Conservation (phyloP, 2,113 vertebrate genomes). For the Cricetomys ansorgei region DNA sequence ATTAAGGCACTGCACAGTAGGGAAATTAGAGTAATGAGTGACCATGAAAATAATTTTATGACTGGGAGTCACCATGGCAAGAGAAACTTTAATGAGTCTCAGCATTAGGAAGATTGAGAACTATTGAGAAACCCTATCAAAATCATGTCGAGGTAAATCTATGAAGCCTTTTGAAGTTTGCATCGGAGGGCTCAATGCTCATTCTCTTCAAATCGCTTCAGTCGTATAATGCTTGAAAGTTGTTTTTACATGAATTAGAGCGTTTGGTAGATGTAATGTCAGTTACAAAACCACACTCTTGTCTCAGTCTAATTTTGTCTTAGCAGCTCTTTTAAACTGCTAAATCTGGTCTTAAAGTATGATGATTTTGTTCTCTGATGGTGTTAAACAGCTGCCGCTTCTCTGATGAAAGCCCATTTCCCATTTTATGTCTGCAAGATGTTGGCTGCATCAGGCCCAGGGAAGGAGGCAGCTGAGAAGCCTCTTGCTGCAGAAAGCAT, state of each 20-base stretch:
- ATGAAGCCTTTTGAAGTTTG: conserved; percentile 58
- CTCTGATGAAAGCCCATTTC: conserved; percentile 84
- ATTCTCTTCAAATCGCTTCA: conserved; percentile 73
- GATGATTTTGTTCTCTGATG: conserved; percentile 83
- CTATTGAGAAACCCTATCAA: background rate
- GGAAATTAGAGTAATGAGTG: too few species aligned
- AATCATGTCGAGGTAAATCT: conserved; percentile 72
- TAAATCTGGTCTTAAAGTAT: conserved; percentile 84
- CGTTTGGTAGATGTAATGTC: conserved; percentile 79
- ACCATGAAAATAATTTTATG: too few species aligned
- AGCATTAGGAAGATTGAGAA: too few species aligned
- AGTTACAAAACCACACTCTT: conserved; percentile 78
- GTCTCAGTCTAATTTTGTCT: conserved; percentile 85
- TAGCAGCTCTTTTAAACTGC: conserved; percentile 84
- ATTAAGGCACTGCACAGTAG: too few species aligned
- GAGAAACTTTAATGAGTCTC: too few species aligned
- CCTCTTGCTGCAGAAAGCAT: conserved; percentile 56
- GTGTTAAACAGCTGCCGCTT: conserved; percentile 85
- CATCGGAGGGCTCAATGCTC: conserved; percentile 60
- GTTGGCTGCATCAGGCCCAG: conserved; percentile 76
- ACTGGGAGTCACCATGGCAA: too few species aligned
- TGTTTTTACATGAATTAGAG: conserved; percentile 84
- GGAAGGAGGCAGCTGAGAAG: conserved; percentile 78
- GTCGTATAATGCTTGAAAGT: conserved; percentile 78
- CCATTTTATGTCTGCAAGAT: conserved; percentile 85